A percentile compares a stretch with the other conserved stretches of the same genome.
Conservation (phyloP, 2,113 vertebrate species). For the Otocyon megalotis region DNA sequence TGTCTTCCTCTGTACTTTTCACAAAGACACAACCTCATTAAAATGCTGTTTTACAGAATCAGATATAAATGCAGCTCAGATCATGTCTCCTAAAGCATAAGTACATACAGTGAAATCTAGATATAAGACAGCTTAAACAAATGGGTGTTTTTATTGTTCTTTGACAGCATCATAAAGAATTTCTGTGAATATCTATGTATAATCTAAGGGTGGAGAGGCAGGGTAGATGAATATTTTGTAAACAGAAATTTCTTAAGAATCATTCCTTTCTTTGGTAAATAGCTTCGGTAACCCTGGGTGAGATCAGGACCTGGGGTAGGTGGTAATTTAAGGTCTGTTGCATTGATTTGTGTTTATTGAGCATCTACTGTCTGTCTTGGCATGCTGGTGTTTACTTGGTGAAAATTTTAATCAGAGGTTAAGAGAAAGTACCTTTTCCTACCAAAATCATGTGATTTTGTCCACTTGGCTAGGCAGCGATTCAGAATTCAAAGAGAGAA, state of each 20-base stretch:
- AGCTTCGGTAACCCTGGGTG: neutral
- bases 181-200: neutral
- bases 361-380: neutral
- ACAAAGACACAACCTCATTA: slow-evolving; percentile 24
- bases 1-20: neutral
- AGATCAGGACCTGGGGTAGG: neutral
- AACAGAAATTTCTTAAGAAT: slow-evolving; percentile 15
- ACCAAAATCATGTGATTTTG: neutral
- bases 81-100: slow-evolving; percentile 32
- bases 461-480: neutral
- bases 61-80: slow-evolving; percentile 40
- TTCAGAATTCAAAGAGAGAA: slow-evolving; percentile 2
- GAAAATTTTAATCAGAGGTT: neutral
- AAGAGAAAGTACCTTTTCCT: neutral
- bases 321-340: neutral
- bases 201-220: neutral
- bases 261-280: neutral
- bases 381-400: neutral
- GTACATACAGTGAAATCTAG: neutral
- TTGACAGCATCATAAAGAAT: slow-evolving; percentile 57
- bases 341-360: neutral
- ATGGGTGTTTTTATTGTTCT: slow-evolving; percentile 13
- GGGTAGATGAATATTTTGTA: neutral
- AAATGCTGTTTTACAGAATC: slow-evolving; percentile 53
- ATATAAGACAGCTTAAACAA: slow-evolving; percentile 40